Base-by-base conservation (phyloP, 2,888 invertebrate genomes). In the Myopa testacea region DNA sequence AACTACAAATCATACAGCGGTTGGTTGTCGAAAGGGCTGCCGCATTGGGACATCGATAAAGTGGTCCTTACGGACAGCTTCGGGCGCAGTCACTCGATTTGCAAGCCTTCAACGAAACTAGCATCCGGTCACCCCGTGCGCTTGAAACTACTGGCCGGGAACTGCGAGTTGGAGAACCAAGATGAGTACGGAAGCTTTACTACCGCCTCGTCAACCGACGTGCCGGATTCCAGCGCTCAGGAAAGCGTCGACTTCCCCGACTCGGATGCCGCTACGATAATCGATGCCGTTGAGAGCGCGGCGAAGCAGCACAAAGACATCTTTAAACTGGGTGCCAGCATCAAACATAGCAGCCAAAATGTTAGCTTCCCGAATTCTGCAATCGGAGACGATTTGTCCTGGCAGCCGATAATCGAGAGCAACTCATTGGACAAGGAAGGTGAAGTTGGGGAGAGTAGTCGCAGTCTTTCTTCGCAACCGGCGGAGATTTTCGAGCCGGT, bases 1-100 rank as follows among this genome's bases (percentile, higher is more conserved):
- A 92, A 94, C 82, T 97, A 97, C 89, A 95, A 94, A 8, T 95
- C 95, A 0, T 97, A 97, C 90, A 94, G 94, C 81, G 97, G 97
- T 16, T 97, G 97, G 97, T 91, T 97, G 77, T 95, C 95, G 50
- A 95, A 95, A 34, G 96, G 96, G 2, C 91, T 95, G 77, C 93
- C 93, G 58, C 92, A 93, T 77, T 94, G 97, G 92, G 93, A 92
- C 83, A 92, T 97, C 79, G 95, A 96, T 89, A 95, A 95, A 88
- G 92, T 97, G 37, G 93, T 94, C 75, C 91, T 97, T 26, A 93
- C 94, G 67, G 96, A 96, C 86, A 96, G 96, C 87, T 95, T 95
- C 85, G 95, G 96, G 16, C 94, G 94, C 86, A 95, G 94, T 80
- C 93, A 94, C 78, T 96, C 96, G 0, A 92, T 95, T 78, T 97